A percentile compares a stretch with the other conserved stretches of the same genome.
Evolutionary conservation across 2,113 vertebrate species (phyloP).

Genomic region (Neolamprologus modestus): DNA sequence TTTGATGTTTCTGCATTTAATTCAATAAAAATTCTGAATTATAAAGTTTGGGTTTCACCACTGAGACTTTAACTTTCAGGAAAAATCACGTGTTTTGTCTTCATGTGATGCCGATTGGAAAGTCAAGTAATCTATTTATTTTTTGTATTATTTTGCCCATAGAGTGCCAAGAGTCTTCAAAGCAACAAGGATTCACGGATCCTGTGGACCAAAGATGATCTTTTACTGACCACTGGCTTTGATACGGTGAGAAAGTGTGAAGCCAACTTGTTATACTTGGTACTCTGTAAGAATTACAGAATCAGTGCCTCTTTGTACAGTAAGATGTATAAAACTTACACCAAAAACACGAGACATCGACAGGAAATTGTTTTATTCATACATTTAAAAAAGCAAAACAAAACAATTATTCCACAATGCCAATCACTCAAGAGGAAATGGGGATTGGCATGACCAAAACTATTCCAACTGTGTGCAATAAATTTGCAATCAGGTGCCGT

Average conservation of each 20-base stretch:
- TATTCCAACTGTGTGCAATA: not conserved
- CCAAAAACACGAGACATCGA: not conserved
- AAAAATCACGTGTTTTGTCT: not conserved
- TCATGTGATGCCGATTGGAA: not conserved
- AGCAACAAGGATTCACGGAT: constrained; percentile 83
- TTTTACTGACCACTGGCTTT: constrained; percentile 83
- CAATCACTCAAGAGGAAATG: not conserved
- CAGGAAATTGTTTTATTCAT: not conserved
- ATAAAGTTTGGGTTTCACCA: not conserved
- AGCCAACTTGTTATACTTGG: not conserved
- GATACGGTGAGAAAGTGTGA: constrained; percentile 76
- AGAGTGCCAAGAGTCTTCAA: constrained; percentile 78
- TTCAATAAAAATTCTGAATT: not conserved
- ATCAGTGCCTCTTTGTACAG: not conserved
- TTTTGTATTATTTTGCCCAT: not conserved
- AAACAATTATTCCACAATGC: not conserved
- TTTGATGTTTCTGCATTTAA: not conserved
- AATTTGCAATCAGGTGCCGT: not conserved
- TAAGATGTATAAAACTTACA: not conserved
- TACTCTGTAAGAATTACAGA: not conserved
- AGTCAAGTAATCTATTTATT: not conserved
- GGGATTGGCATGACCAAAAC: not conserved
- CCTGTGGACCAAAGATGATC: constrained; percentile 79
- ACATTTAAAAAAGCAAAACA: not conserved
- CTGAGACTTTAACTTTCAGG: not conserved